phyloP scores from a whole-genome alignment of 2,888 invertebrate species.

The Biston stratarius region DNA sequence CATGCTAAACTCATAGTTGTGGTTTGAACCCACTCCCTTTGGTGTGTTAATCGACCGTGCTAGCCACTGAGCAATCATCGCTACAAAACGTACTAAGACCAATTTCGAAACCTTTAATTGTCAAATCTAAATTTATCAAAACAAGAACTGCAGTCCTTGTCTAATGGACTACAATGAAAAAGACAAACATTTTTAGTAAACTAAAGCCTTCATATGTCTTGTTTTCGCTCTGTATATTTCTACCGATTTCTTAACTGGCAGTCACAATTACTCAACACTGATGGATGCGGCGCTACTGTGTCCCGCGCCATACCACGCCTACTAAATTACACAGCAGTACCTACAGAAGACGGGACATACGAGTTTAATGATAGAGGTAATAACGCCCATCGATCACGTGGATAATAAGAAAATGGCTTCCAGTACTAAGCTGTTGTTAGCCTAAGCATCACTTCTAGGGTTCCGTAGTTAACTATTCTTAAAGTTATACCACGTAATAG shows the following conservation, averaged over 20 bases:
- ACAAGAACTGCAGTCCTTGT: no score
- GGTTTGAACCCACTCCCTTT: no score
- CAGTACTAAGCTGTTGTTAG: neutral
- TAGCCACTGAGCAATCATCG: no score
- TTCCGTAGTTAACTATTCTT: no score
- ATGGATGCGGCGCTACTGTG: slow-evolving; percentile 67
- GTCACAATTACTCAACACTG: slow-evolving; percentile 68
- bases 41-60: no score
- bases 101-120: no score
- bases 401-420: slow-evolving; percentile 18
- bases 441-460: neutral
- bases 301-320: slow-evolving; percentile 42
- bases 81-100: no score
- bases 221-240: slow-evolving; percentile 31
- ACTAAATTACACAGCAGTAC: slow-evolving; percentile 35
- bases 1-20: no score
- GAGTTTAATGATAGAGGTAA: slow-evolving; percentile 23
- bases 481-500: neutral
- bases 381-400: slow-evolving; percentile 28
- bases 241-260: slow-evolving; percentile 31
- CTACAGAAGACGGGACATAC: slow-evolving; percentile 13
- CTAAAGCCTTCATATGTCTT: neutral
- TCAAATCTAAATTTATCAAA: no score
- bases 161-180: no score
- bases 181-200: no score